Evolutionary conservation across 1,140 invertebrate species (phyloP).

Genomic region (Uloborus diversus): DNA sequence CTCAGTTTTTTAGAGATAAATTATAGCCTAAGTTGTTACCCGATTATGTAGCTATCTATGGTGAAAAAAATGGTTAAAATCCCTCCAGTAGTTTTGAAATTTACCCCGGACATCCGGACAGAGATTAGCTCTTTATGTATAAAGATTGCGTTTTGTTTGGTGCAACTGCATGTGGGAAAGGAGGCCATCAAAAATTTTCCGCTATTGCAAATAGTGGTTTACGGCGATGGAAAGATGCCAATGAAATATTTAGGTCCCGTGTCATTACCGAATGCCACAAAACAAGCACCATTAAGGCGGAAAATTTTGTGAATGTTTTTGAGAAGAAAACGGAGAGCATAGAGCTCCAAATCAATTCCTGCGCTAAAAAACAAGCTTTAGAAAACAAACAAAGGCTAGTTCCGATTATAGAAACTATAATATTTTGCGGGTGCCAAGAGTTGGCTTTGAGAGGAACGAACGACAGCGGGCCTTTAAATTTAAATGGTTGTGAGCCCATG

Average conservation of each 20-base stretch:
- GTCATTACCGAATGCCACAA: neutral
- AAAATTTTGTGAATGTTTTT: neutral
- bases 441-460: neutral
- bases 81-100: too few species aligned
- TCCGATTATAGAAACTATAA: conserved; percentile 5
- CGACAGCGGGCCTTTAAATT: neutral
- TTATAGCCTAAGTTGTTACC: too few species aligned
- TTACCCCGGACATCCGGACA: too few species aligned
- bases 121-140: too few species aligned
- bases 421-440: neutral
- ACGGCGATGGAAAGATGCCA: neutral
- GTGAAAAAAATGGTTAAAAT: too few species aligned
- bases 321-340: neutral
- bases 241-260: neutral
- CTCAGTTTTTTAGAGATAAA: too few species aligned
- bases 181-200: neutral
- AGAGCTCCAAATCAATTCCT: neutral
- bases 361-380: neutral
- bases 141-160: neutral
- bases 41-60: too few species aligned
- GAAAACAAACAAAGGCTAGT: neutral
- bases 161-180: neutral
- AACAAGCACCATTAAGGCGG: neutral
- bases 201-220: neutral
- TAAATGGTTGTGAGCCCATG: too few species aligned